phyloP scores from a whole-genome alignment of 2,888 invertebrate species.

The Thyatira batis region DNA sequence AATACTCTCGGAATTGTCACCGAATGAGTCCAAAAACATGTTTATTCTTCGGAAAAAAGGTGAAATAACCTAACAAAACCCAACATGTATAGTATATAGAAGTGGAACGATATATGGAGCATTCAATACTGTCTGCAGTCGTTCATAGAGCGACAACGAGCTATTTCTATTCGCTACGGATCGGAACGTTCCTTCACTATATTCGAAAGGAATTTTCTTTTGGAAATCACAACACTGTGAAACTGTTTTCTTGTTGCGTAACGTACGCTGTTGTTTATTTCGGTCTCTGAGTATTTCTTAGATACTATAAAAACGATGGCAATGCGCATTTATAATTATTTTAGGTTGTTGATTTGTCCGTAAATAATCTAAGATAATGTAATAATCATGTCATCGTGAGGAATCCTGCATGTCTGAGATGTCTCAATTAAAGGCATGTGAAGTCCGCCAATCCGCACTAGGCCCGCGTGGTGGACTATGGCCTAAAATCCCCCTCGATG shows the following conservation, averaged over 20 bases:
- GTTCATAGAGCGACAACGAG: conserved; percentile 25
- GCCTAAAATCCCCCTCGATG: too few relatives aligned
- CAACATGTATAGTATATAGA: neutral
- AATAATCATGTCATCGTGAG: too few relatives aligned
- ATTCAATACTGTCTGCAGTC: conserved; percentile 22
- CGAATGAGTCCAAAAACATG: neutral
- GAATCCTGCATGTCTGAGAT: too few relatives aligned
- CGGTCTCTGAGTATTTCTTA: too few relatives aligned
- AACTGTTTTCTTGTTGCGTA: neutral
- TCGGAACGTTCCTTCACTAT: conserved; percentile 16
- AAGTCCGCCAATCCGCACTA: too few relatives aligned
- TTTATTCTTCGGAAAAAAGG: conserved; percentile 6
- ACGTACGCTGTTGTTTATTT: neutral
- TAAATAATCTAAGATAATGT: too few relatives aligned
- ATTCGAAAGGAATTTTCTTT: conserved; percentile 21
- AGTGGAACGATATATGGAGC: conserved; percentile 1
- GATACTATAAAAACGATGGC: neutral
- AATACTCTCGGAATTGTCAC: neutral
- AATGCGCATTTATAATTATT: neutral
- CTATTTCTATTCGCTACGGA: conserved; percentile 35
- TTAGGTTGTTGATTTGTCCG: neutral
- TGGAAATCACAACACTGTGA: neutral
- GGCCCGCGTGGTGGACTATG: too few relatives aligned
- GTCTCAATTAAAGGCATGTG: too few relatives aligned
- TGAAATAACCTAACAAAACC: neutral